A percentile compares a stretch with the other conserved stretches of the same genome.
These are phyloP conservation scores for Amphimallon solstitiale DNA, from an alignment of 2,888 invertebrate species.

Conservation along the genomic window DNA sequence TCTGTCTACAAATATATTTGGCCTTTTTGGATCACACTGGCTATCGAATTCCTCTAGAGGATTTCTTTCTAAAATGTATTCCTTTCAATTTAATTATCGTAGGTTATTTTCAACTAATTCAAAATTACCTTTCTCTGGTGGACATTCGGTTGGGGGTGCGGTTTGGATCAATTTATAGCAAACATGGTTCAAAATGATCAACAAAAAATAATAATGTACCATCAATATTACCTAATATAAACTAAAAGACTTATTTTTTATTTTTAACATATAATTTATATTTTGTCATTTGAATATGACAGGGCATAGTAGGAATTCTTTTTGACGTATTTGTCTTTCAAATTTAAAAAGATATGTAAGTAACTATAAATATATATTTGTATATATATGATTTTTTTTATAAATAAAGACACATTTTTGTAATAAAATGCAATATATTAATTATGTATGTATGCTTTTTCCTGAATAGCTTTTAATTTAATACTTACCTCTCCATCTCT, in stretches of 20 bases:
- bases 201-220: slow-evolving; percentile 17
- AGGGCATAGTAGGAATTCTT: not conserved
- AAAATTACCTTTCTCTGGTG: not conserved
- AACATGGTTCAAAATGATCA: slow-evolving; percentile 3
- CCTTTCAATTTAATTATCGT: not conserved
- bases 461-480: too few species aligned
- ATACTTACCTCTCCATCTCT: too few species aligned
- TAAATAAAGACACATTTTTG: too few species aligned
- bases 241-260: slow-evolving; percentile 2
- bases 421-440: too few species aligned
- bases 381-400: too few species aligned
- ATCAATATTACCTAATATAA: slow-evolving; percentile 16
- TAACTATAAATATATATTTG: too few species aligned
- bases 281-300: slow-evolving; percentile 20
- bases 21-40: slow-evolving; percentile 36
- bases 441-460: too few species aligned
- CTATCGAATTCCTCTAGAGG: slow-evolving; percentile 14
- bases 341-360: too few species aligned
- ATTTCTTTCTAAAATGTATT: slow-evolving; percentile 24
- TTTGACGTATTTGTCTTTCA: too few species aligned
- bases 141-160: slow-evolving; percentile 8
- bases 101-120: too few species aligned
- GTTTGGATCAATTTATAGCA: not conserved
- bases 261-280: slow-evolving; percentile 15
- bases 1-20: slow-evolving; percentile 46